Conservation (phyloP, 2,888 invertebrate genomes). For the Nemoura dubitans region DNA sequence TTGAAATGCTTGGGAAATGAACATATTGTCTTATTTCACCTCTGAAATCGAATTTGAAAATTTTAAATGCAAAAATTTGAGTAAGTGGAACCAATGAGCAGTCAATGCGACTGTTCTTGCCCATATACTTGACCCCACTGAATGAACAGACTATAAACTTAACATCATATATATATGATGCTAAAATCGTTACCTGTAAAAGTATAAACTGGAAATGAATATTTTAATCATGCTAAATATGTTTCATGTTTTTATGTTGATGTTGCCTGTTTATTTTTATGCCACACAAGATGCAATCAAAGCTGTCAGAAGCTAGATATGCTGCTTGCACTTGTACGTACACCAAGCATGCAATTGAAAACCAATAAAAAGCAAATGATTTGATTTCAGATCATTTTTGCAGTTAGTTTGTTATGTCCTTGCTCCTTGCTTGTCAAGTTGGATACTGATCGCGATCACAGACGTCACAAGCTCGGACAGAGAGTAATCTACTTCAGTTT, state of each 20-base stretch:
- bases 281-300: conserved; percentile 2
- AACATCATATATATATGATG: too few species aligned
- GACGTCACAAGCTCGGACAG: too few species aligned
- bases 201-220: not conserved
- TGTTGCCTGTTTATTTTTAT: not conserved
- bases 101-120: too few species aligned
- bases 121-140: too few species aligned
- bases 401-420: not conserved
- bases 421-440: not conserved
- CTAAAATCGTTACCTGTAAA: not conserved
- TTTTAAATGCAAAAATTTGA: too few species aligned
- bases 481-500: not conserved
- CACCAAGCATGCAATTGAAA: not conserved
- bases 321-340: not conserved
- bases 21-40: too few species aligned
- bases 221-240: not conserved
- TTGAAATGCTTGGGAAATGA: too few species aligned
- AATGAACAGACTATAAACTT: too few species aligned
- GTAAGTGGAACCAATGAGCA: too few species aligned
- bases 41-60: too few species aligned
- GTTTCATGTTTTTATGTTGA: not conserved
- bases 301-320: not conserved
- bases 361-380: conserved; percentile 7
- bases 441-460: not conserved
- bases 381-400: not conserved